phyloP scores from a whole-genome alignment of 2,797 vertebrate species.

The Aphelocoma californica region DNA sequence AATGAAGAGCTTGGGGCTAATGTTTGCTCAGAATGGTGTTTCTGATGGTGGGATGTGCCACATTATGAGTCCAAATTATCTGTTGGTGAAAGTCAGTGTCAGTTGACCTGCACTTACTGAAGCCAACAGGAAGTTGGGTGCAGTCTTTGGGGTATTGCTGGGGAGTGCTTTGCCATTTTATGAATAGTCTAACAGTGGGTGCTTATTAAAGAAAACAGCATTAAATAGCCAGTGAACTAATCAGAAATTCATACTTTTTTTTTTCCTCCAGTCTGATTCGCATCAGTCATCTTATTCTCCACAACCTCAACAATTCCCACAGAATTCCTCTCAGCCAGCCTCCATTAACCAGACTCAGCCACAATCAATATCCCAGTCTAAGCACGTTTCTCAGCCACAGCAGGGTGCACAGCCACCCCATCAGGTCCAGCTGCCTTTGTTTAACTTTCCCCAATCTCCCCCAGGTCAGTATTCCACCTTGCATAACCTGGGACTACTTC shows the following conservation, averaged over 20 bases:
- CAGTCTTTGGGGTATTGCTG: background rate
- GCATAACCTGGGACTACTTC: conserved; percentile 86
- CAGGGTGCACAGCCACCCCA: conserved; percentile 77
- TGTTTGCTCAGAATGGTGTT: background rate
- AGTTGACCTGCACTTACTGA: background rate
- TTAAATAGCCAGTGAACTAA: conserved; percentile 58
- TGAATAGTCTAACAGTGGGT: background rate
- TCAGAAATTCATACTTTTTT: conserved; percentile 55
- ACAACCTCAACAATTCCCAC: conserved; percentile 85
- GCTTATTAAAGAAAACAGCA: conserved; percentile 10
- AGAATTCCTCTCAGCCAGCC: conserved; percentile 81
- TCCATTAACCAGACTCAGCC: conserved; percentile 83
- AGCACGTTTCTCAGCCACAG: conserved; percentile 77
- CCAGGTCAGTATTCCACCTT: conserved; percentile 89
- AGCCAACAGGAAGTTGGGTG: background rate
- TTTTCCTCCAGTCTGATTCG: conserved; percentile 86
- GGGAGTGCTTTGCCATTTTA: background rate
- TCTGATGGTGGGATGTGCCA: background rate
- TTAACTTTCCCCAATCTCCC: conserved; percentile 87
- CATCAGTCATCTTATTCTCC: conserved; percentile 93
- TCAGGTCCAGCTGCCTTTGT: conserved; percentile 88
- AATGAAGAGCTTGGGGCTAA: background rate
- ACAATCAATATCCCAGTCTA: conserved; percentile 80
- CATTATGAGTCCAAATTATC: background rate
- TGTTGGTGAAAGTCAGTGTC: background rate